Evolutionary conservation across 2,888 invertebrate genomes (phyloP).

Genomic region (Cryptops parisi): DNA sequence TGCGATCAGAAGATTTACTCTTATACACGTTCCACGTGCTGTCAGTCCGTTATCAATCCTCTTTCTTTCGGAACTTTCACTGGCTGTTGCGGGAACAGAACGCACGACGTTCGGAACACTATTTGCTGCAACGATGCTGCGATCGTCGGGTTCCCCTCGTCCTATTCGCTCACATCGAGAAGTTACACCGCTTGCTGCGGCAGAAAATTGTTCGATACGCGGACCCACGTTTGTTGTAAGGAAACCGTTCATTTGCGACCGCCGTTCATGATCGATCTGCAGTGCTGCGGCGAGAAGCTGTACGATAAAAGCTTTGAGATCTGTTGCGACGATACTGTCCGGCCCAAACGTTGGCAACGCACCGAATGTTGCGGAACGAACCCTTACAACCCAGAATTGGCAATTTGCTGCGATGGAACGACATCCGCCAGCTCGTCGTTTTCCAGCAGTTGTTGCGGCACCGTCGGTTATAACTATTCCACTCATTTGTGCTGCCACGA

Average conservation of each 20-base stretch:
- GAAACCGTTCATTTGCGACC: not conserved
- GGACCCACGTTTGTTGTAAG: conserved; percentile 6
- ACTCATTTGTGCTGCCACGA: conserved; percentile 4
- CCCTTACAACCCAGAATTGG: not conserved
- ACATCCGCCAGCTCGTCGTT: not conserved
- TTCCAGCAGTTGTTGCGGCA: conserved; percentile 3
- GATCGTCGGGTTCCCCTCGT: not conserved
- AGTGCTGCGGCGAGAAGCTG: not conserved
- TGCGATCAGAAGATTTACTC: not conserved
- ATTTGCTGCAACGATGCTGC: conserved; percentile 3
- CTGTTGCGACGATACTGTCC: not conserved
- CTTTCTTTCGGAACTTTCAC: conserved; percentile 1
- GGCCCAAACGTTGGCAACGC: not conserved
- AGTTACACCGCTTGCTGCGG: conserved; percentile 1
- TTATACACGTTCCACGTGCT: not conserved
- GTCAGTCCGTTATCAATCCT: not conserved
- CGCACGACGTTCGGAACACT: not conserved
- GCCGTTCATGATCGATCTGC: not conserved
- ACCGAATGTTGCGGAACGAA: conserved; percentile 1
- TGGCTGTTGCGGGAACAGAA: not conserved
- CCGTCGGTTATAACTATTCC: not conserved
- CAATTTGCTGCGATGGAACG: not conserved
- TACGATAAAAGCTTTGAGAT: conserved; percentile 1
- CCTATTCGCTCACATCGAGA: not conserved
- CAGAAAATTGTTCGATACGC: not conserved